Conservation (phyloP, 2,113 vertebrate genomes). For the Oenanthe oenanthe region DNA sequence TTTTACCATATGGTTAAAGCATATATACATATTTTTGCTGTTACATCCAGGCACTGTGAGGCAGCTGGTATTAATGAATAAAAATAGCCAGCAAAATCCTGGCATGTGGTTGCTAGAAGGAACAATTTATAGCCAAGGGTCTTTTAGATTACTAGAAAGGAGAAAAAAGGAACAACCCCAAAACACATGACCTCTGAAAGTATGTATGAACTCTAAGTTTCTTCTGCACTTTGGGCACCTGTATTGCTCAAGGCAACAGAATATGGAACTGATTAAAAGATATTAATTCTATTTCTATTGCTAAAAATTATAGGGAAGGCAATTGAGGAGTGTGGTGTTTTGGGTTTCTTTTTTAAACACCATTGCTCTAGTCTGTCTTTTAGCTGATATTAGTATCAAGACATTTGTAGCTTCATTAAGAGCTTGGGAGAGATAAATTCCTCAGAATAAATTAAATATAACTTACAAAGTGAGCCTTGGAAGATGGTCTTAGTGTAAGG, state of each 20-base stretch:
- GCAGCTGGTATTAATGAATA: constrained; percentile 79
- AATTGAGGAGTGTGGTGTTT: neutral
- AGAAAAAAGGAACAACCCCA: neutral
- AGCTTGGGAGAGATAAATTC: neutral
- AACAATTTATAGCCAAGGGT: constrained; percentile 70
- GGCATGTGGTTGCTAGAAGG: constrained; percentile 63
- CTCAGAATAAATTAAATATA: neutral
- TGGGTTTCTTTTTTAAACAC: neutral
- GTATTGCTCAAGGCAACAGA: constrained; percentile 60
- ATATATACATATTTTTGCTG: constrained; percentile 65
- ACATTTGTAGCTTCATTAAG: neutral
- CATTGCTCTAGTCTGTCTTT: neutral
- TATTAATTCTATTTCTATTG: constrained; percentile 53
- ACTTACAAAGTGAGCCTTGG: neutral
- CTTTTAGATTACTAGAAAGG: constrained; percentile 52
- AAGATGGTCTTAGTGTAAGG: neutral
- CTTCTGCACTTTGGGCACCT: constrained; percentile 53
- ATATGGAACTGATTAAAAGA: constrained; percentile 34
- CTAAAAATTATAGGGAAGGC: constrained; percentile 7
- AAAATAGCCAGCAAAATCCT: constrained; percentile 69
- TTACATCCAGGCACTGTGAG: constrained; percentile 68
- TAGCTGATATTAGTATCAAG: neutral
- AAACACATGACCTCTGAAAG: constrained; percentile 47
- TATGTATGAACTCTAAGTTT: constrained; percentile 54
- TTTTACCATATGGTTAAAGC: constrained; percentile 72